Evolutionary conservation across 2,888 invertebrate genomes (phyloP).

Genomic region (Agonum fuliginosum): DNA sequence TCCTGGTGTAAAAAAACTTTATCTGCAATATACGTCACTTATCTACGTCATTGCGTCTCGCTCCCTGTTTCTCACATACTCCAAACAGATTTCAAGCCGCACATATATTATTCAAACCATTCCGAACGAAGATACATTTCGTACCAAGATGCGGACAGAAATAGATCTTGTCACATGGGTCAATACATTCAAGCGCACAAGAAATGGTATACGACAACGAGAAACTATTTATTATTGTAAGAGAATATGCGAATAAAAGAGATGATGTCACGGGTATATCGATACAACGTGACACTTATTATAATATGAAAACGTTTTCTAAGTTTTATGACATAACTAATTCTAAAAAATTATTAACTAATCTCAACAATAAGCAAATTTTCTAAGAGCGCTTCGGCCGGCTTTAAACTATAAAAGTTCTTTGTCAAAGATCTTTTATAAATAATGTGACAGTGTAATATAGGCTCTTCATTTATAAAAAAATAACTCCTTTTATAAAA

Average conservation of each 20-base stretch:
- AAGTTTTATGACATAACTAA: background rate
- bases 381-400: too few species aligned
- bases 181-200: background rate
- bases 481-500: too few species aligned
- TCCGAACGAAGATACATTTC: slow-evolving; percentile 27
- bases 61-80: background rate
- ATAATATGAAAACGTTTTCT: background rate
- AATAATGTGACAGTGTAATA: too few species aligned
- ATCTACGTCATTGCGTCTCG: background rate
- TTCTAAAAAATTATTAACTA: background rate
- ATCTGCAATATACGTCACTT: background rate
- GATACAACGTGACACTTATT: slow-evolving; percentile 3
- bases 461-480: too few species aligned
- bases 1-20: background rate
- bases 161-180: slow-evolving; percentile 27
- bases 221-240: slow-evolving; percentile 5
- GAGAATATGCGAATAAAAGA: background rate
- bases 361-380: too few species aligned
- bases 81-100: slow-evolving; percentile 19
- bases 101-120: slow-evolving; percentile 17
- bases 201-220: background rate
- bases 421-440: too few species aligned
- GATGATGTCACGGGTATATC: slow-evolving; percentile 1
- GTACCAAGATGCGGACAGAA: slow-evolving; percentile 5
- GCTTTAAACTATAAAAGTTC: too few species aligned